A percentile compares a stretch with the other conserved stretches of the same genome.
Evolutionary conservation across 2,888 invertebrate genomes (phyloP).

Genomic region (Antheraea assamensis): DNA sequence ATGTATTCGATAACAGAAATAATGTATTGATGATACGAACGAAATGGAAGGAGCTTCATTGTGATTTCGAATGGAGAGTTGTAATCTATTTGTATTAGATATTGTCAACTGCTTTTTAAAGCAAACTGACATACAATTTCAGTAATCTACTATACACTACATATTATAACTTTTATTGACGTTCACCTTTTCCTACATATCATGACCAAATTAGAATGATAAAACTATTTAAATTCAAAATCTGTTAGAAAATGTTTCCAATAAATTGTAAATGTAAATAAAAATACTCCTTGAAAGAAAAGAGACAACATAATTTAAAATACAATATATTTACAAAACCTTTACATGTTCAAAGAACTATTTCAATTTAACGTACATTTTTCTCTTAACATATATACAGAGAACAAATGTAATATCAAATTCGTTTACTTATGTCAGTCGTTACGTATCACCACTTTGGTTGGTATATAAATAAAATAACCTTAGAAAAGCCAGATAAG

Average conservation of each 20-base stretch:
- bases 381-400: slow-evolving; percentile 17
- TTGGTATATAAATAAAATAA: slow-evolving; percentile 77
- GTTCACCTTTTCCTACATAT: too few species aligned
- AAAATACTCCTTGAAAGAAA: background rate
- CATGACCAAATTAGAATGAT: too few species aligned
- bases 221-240: too few species aligned
- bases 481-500: slow-evolving; percentile 78
- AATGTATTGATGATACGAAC: background rate
- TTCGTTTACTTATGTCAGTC: slow-evolving; percentile 64
- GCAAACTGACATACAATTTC: background rate
- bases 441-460: slow-evolving; percentile 69
- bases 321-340: too few species aligned
- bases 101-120: background rate
- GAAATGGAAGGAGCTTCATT: background rate
- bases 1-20: background rate
- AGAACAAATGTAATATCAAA: slow-evolving; percentile 53
- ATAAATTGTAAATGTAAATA: background rate
- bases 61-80: background rate
- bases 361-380: too few species aligned
- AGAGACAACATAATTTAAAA: background rate
- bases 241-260: too few species aligned
- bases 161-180: too few species aligned
- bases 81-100: background rate
- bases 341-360: too few species aligned
- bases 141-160: too few species aligned